Evolutionary conservation across 2,888 invertebrate species (phyloP).

Genomic region (Coleophora flavipennella): DNA sequence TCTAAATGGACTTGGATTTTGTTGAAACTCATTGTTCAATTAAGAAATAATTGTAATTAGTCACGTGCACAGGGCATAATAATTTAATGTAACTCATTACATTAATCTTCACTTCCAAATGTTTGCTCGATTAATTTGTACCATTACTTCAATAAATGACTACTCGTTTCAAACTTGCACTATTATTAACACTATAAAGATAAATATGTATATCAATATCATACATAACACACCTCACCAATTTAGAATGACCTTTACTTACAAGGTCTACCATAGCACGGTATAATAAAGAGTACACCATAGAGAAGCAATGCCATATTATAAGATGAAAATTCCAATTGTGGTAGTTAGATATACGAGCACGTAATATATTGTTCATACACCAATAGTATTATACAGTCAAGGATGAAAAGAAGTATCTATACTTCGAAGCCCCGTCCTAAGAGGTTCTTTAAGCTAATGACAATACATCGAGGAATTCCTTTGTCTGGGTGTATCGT

Average conservation of each 20-base stretch:
- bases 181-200: conserved; percentile 17
- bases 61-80: too few species aligned
- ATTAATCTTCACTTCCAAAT: too few species aligned
- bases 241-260: conserved; percentile 14
- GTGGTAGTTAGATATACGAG: too few species aligned
- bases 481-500: conserved; percentile 19
- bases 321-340: too few species aligned
- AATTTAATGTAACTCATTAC: too few species aligned
- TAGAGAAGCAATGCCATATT: conserved; percentile 7
- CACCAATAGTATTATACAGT: conserved; percentile 35
- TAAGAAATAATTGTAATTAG: too few species aligned
- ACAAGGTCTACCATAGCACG: conserved; percentile 11
- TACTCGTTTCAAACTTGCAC: conserved; percentile 17
- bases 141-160: not conserved
- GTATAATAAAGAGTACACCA: too few species aligned
- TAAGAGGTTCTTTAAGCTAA: conserved; percentile 31
- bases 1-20: too few species aligned
- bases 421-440: conserved; percentile 21
- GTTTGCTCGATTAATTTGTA: too few species aligned
- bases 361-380: too few species aligned
- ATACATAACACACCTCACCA: conserved; percentile 17
- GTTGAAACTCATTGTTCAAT: too few species aligned
- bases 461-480: conserved; percentile 28
- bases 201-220: too few species aligned
- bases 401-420: conserved; percentile 41